Conservation (phyloP, 2,888 invertebrate genomes). For the Dicycla oo region DNA sequence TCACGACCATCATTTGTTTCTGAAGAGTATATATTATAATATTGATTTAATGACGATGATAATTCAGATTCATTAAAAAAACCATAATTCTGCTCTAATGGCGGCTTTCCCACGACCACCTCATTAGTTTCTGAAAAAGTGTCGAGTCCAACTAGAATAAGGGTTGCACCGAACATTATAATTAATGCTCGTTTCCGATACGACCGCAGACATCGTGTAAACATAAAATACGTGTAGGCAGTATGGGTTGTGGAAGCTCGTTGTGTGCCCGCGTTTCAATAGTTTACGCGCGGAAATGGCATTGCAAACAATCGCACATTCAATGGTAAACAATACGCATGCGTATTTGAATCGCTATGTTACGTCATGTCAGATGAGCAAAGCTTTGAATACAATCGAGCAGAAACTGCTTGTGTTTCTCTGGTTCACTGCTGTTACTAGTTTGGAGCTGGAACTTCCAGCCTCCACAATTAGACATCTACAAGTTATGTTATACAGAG, state of each 20-base stretch:
- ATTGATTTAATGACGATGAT: no score
- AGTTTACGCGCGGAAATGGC: slow-evolving; percentile 37
- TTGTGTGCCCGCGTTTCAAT: slow-evolving; percentile 34
- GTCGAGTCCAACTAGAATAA: background rate
- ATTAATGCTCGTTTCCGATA: background rate
- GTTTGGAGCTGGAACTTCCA: background rate
- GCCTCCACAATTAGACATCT: background rate
- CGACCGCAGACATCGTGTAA: slow-evolving; percentile 26
- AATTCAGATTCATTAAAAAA: background rate
- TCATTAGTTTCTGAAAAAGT: background rate
- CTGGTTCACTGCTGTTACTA: background rate
- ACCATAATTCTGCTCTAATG: background rate
- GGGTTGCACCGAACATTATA: background rate
- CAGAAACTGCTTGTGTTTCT: background rate
- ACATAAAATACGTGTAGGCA: background rate
- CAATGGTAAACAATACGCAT: slow-evolving; percentile 45
- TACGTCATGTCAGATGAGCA: slow-evolving; percentile 19
- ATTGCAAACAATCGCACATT: slow-evolving; percentile 42
- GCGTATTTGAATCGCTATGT: slow-evolving; percentile 30
- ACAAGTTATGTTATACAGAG: no score
- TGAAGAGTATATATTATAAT: background rate
- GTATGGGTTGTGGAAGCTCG: slow-evolving; percentile 25
- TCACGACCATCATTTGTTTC: background rate
- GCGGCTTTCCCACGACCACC: background rate
- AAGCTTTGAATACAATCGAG: slow-evolving; percentile 9